These are phyloP conservation scores for Nymphalis io DNA, from an alignment of 1,140 invertebrate species.

Conservation along the genomic window DNA sequence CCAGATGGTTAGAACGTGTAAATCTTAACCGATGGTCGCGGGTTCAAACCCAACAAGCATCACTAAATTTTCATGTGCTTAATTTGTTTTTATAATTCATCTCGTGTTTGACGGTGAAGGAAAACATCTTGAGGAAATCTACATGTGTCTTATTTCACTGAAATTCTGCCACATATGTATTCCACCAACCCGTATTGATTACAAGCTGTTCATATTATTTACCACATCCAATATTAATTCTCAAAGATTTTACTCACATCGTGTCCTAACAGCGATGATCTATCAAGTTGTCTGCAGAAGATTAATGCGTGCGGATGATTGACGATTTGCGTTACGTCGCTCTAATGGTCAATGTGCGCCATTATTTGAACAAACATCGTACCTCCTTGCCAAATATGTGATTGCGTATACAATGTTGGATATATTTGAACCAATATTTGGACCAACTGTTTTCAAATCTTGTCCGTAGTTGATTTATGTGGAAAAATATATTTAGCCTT, in stretches of 20 bases:
- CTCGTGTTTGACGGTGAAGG: no score
- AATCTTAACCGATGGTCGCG: no score
- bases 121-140: no score
- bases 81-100: no score
- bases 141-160: no score
- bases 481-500: conserved; percentile 16
- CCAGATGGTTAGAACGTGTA: no score
- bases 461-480: conserved; percentile 18
- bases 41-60: no score
- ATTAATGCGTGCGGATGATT: conserved; percentile 79
- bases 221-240: conserved; percentile 47
- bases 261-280: conserved; percentile 66
- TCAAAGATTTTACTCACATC: conserved; percentile 29
- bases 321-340: conserved; percentile 75
- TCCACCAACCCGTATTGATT: no score
- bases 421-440: conserved; percentile 16
- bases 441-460: background rate
- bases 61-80: no score
- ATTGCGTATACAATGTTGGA: background rate
- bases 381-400: conserved; percentile 14
- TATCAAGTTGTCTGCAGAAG: conserved; percentile 80
- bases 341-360: conserved; percentile 68
- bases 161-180: no score
- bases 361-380: conserved; percentile 52
- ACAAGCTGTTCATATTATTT: background rate